Evolutionary conservation across 2,888 invertebrate species (phyloP).

Genomic region (Trachelus troglodyta): DNA sequence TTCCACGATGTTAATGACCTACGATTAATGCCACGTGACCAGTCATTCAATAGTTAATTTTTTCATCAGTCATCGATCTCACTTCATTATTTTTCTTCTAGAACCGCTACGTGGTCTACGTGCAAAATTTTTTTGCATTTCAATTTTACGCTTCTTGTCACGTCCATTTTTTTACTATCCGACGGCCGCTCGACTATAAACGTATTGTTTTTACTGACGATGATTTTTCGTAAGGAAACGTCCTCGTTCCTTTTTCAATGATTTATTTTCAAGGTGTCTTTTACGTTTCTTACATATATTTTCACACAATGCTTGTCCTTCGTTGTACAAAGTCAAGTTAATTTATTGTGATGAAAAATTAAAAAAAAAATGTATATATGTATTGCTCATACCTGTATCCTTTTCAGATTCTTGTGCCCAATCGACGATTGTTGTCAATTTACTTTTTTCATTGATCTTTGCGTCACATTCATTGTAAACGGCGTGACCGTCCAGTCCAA

Average conservation of each 20-base stretch:
- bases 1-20: neutral
- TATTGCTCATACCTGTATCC: slow-evolving; percentile 66
- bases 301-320: neutral
- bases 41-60: neutral
- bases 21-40: neutral
- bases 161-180: neutral
- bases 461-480: slow-evolving; percentile 65
- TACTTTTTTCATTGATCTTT: slow-evolving; percentile 52
- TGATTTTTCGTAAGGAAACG: neutral
- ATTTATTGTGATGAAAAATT: neutral
- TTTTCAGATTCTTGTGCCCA: slow-evolving; percentile 73
- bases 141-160: neutral
- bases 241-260: neutral
- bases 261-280: neutral
- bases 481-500: slow-evolving; percentile 69
- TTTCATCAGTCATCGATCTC: neutral
- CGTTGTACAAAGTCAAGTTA: neutral
- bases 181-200: neutral
- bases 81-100: neutral
- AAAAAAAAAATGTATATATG: neutral
- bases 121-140: too few relatives aligned
- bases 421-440: slow-evolving; percentile 68
- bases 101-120: too few relatives aligned
- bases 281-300: neutral
- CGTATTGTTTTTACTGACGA: neutral